Evolutionary conservation across 1,140 invertebrate genomes (phyloP), one percentile per base, ranked within the genome.

Genomic region (Latrodectus geometricus): DNA sequence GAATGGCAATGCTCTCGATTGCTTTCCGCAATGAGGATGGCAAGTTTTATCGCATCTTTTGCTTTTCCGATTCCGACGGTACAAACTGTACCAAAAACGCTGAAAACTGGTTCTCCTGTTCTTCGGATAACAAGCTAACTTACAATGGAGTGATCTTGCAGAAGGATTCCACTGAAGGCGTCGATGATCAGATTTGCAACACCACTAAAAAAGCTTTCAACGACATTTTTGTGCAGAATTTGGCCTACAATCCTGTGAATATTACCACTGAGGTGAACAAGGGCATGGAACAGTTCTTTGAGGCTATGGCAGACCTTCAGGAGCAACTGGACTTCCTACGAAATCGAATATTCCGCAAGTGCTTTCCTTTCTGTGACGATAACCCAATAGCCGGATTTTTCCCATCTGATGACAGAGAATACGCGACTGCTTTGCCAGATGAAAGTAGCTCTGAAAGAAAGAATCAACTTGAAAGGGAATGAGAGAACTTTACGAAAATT

Each of bases 41-140:
- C 3, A 65, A 48, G 8, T 72, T 21, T 7, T 69, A 48, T 17
- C 65, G 65, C 0, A 66, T 61, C 17, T 61, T 86, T 66, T 86
- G 83, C 23, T 17, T 17, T 9, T 77, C 83, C 0, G 83, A 86
- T 72, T 70, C 83, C 49, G 66, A 72, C 3, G 83, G 74, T 21
- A 77, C 75, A 15, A 77, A 86, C 83, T 86, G 83, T 20, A 86
- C 83, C 49, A 86, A 49, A 20, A 77, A 86, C 23, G 52, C 52
- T 48, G 8, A 9, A 9, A 65, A 61, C 9, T 86, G 83, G 83
- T 69, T 86, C n/a, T 17, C 50, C 14, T 86, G 83, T 14, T 48
- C 74, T 15, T 49, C 14, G 11, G 83, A 77, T 9, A 15, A 78
- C 21, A n/a, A 69, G 5, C 23, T 86, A 0, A 17, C n/a, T 11